Evolutionary conservation across 2,797 vertebrate genomes (phyloP), one percentile per base, ranked within the genome.

Genomic region (Acanthurus leucopareius): DNA sequence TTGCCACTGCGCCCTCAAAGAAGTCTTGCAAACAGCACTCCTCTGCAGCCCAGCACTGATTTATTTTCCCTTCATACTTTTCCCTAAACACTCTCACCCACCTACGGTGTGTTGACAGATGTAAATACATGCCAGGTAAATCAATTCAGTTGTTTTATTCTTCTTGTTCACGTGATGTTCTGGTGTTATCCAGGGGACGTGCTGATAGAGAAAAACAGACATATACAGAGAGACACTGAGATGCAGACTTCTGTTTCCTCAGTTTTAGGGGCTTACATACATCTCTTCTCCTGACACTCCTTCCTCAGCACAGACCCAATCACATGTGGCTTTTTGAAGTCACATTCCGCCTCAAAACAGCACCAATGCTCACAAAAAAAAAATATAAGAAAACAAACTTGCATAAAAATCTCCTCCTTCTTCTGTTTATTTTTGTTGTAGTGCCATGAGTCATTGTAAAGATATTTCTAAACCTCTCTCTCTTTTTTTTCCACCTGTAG

Each of bases 391-490:
- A 84, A 73, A 69, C 42, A 75, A 75, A 73, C 52, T 74, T 61
- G 22, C 0, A 1, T 74, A 78, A 84, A 78, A 69, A 82, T 62
- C 66, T 80, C 60, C 65, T 59, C 62, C 70, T n/a, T 79, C 72
- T 56, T 73, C 20, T 77, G 51, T 79, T 70, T 83, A 73, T 78
- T 81, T 85, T 53, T 76, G 73, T 60, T 64, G 58, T 51, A 48
- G 64, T 45, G 44, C 64, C 32, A 64, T 77, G 70, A 58, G 19
- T 28, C 64, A 79, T 73, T 10, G 28, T 14, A 32, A 56, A 67
- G 16, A 48, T 54, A 52, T 77, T 69, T 58, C 19, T n/a, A 28
- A 75, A 69, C 75, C 25, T 5, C 80, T 17, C 52, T 1, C 64
- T 20, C 5, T 5, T 32, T 79, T 7, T 57, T 42, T 70, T 40